A percentile compares a stretch with the other conserved stretches of the same genome.
phyloP scores from a whole-genome alignment of 1,140 invertebrate species.

The Globodera rostochiensis region DNA sequence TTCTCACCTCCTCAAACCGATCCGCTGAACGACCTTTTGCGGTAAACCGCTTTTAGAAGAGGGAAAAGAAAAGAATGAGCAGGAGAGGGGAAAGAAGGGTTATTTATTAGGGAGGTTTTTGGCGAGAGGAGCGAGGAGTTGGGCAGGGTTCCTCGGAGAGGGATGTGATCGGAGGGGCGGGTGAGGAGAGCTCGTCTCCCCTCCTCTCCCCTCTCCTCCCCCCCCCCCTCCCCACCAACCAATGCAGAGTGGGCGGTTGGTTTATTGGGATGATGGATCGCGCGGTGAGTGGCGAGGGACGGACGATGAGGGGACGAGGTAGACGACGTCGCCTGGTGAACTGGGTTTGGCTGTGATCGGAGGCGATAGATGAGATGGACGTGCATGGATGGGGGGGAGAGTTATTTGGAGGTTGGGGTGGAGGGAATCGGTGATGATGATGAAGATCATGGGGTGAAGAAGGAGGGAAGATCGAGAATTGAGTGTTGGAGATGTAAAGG shows the following conservation, averaged over 20 bases:
- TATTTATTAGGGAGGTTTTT: slow-evolving; percentile 14
- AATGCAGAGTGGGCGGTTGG: neutral
- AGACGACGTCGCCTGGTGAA: neutral
- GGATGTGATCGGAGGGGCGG: neutral
- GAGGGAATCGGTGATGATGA: slow-evolving; percentile 11
- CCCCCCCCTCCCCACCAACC: neutral
- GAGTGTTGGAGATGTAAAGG: slow-evolving; percentile 10
- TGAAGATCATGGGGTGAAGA: slow-evolving; percentile 4
- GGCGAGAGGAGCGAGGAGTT: neutral
- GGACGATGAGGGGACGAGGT: slow-evolving; percentile 11
- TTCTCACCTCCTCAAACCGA: slow-evolving; percentile 1
- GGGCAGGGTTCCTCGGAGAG: neutral
- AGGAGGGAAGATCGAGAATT: neutral
- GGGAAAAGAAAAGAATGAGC: neutral
- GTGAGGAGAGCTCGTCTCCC: neutral
- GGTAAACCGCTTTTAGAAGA: slow-evolving; percentile 23
- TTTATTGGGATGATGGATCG: slow-evolving; percentile 21
- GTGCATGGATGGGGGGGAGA: slow-evolving; percentile 5
- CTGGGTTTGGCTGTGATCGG: slow-evolving; percentile 14
- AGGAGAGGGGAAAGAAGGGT: slow-evolving; percentile 3
- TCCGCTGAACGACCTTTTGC: slow-evolving; percentile 27
- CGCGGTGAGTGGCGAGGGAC: slow-evolving; percentile 11
- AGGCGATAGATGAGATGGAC: slow-evolving; percentile 11
- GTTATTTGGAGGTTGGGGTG: slow-evolving; percentile 11
- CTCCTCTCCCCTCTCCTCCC: neutral